These are phyloP conservation scores for Caenorhabditis latens DNA, from an alignment of 1,140 invertebrate species.

Conservation along the genomic window DNA sequence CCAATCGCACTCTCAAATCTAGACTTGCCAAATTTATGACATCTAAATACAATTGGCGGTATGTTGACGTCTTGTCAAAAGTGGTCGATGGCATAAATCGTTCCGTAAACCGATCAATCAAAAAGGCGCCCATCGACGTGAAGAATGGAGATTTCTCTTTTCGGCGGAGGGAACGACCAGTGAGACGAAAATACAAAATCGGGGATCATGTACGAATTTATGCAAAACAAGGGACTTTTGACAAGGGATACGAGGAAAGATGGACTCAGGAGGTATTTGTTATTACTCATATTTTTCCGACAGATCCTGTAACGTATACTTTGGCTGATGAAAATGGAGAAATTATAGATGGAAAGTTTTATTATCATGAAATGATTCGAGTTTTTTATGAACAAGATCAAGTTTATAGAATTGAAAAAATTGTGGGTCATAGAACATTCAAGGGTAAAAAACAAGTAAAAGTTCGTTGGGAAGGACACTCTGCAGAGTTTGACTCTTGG, in stretches of 20 bases:
- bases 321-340: not conserved
- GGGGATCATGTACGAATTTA: not conserved
- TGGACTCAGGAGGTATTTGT: not conserved
- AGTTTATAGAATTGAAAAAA: not conserved
- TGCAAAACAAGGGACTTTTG: not conserved
- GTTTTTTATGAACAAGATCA: not conserved
- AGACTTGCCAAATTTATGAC: not conserved
- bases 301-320: not conserved
- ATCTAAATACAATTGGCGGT: not conserved
- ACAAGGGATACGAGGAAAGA: not conserved
- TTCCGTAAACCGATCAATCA: not conserved
- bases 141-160: not conserved
- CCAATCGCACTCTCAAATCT: not conserved
- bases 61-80: not conserved
- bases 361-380: not conserved
- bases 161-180: not conserved
- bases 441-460: not conserved
- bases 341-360: not conserved
- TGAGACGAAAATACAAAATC: not conserved
- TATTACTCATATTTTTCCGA: not conserved
- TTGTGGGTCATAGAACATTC: not conserved
- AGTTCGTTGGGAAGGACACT: not conserved
- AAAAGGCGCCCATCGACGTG: not conserved
- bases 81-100: not conserved
- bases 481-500: not conserved